A percentile compares a stretch with the other conserved stretches of the same genome.
phyloP scores from a whole-genome alignment of 2,113 vertebrate genomes.

The Xiphophorus couchianus region DNA sequence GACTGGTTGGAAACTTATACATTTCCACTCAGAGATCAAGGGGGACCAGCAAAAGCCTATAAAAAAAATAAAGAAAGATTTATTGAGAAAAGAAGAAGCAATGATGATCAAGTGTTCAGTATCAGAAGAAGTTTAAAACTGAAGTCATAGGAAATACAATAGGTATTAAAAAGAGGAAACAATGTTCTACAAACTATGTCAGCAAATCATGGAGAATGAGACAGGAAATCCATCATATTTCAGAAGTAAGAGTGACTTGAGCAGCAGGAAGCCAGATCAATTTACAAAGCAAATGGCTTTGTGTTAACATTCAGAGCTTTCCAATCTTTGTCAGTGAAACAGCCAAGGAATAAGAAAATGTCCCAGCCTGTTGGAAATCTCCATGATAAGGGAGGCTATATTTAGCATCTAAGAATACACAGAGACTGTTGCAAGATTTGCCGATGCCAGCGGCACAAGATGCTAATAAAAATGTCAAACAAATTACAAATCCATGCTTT shows the following conservation, averaged over 20 bases:
- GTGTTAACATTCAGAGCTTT: neutral
- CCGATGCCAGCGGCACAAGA: neutral
- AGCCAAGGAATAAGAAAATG: too few species aligned
- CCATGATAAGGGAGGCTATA: neutral
- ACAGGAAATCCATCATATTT: too few species aligned
- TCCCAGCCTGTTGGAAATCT: neutral
- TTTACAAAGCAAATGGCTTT: neutral
- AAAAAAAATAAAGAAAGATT: neutral
- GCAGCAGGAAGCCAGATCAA: neutral
- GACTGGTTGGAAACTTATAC: too few species aligned
- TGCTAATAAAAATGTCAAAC: neutral
- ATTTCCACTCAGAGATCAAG: neutral
- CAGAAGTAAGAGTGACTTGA: neutral
- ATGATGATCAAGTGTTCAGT: neutral
- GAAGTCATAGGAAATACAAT: neutral
- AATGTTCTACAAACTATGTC: too few species aligned
- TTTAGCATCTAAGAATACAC: neutral
- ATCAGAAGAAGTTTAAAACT: neutral
- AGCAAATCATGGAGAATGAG: too few species aligned
- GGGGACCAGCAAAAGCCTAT: neutral
- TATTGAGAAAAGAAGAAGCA: neutral
- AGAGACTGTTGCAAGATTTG: neutral
- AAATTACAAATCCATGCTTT: neutral
- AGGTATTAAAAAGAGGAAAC: too few species aligned
- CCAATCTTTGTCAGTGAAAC: neutral